These are phyloP conservation scores for Porites evermanni DNA, from an alignment of 92 coral and sea anemone genomes.

Conservation along the genomic window DNA sequence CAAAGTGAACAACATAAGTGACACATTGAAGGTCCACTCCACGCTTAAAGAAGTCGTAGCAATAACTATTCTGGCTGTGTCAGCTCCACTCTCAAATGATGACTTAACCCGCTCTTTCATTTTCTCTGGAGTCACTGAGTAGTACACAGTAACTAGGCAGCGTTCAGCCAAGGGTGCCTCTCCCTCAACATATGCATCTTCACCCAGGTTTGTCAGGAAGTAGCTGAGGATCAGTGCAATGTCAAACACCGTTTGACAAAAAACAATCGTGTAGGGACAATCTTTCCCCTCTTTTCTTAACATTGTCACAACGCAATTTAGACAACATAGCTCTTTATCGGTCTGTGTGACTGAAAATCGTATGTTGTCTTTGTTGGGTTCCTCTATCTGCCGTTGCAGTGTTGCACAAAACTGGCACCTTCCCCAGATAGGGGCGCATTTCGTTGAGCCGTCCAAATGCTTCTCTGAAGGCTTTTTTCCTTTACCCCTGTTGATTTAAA, in stretches of 20 bases:
- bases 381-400: slow-evolving; percentile 12
- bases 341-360: neutral
- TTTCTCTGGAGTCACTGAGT: slow-evolving; percentile 18
- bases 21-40: slow-evolving; percentile 42
- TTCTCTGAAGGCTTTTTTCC: slow-evolving; percentile 8
- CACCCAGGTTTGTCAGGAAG: slow-evolving; percentile 20
- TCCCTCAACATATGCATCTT: neutral
- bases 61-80: slow-evolving; percentile 34
- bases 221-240: slow-evolving; percentile 25
- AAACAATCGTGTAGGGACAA: slow-evolving; percentile 4
- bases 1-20: slow-evolving; percentile 40
- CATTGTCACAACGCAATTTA: neutral
- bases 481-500: slow-evolving; percentile 6
- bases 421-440: neutral
- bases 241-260: slow-evolving; percentile 32
- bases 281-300: neutral
- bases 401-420: neutral
- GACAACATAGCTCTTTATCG: neutral
- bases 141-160: slow-evolving; percentile 13
- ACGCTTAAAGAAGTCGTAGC: slow-evolving; percentile 39
- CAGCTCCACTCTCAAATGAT: slow-evolving; percentile 36
- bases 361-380: slow-evolving; percentile 13
- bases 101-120: slow-evolving; percentile 12
- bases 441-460: slow-evolving; percentile 10
- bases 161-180: slow-evolving; percentile 7